phyloP scores from a whole-genome alignment of 2,888 invertebrate species.

The Drosophila neonasuta region DNA sequence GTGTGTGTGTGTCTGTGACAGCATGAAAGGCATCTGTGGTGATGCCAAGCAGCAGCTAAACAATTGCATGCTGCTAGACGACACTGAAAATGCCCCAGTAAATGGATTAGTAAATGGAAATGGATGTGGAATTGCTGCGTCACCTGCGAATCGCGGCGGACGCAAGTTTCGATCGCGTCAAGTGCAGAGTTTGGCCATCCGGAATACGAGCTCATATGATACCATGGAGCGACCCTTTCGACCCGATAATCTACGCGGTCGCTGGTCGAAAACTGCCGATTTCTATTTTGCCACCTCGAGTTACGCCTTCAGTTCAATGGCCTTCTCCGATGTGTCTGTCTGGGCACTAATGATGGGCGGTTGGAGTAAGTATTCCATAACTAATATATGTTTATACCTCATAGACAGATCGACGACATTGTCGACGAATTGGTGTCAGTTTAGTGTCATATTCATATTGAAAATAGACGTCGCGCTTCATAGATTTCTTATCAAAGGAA shows the following conservation, averaged over 20 bases:
- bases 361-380: conserved; percentile 69
- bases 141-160: conserved; percentile 18
- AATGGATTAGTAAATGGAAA: not conserved
- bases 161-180: conserved; percentile 59
- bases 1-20: conserved; percentile 22
- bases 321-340: conserved; percentile 89
- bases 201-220: conserved; percentile 77
- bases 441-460: conserved; percentile 5
- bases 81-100: conserved; percentile 39
- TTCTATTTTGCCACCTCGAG: conserved; percentile 91
- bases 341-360: conserved; percentile 77
- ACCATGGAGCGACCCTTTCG: conserved; percentile 80
- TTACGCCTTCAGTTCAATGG: conserved; percentile 92
- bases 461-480: conserved; percentile 2
- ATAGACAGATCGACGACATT: conserved; percentile 1
- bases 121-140: conserved; percentile 3
- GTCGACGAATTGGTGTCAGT: conserved; percentile 26
- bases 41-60: conserved; percentile 76
- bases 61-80: conserved; percentile 67
- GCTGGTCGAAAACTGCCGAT: conserved; percentile 89
- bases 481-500: conserved; percentile 38
- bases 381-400: not conserved
- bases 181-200: conserved; percentile 64
- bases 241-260: conserved; percentile 83
- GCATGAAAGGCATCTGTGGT: conserved; percentile 76